phyloP scores from a whole-genome alignment of 2,888 invertebrate species.

The Cheilosia pagana region DNA sequence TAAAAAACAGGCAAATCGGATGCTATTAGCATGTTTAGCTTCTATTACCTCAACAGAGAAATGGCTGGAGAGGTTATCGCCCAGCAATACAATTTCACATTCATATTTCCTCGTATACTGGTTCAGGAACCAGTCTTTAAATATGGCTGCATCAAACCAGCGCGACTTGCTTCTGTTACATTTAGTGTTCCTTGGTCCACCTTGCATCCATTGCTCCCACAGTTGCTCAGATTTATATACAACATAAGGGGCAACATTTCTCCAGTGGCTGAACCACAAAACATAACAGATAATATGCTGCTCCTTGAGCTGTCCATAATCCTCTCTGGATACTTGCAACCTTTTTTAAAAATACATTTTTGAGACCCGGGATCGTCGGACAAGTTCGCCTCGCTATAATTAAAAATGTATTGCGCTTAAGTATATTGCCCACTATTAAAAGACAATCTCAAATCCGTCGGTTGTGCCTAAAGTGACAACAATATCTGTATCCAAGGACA shows the following conservation, averaged over 20 bases:
- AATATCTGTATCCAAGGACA: too few species aligned
- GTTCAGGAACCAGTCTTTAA: conserved; percentile 16
- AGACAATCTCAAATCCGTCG: neutral
- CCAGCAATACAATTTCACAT: conserved; percentile 4
- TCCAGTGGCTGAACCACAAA: neutral
- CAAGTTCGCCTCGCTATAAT: neutral
- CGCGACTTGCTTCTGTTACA: conserved; percentile 8
- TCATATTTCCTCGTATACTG: neutral
- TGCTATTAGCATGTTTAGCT: neutral
- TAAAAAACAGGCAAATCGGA: neutral
- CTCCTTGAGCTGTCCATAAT: neutral
- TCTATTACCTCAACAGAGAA: conserved; percentile 8
- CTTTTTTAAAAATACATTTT: conserved; percentile 2
- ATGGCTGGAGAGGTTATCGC: conserved; percentile 6
- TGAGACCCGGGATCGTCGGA: conserved; percentile 1
- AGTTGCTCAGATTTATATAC: neutral
- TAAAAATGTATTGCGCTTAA: neutral
- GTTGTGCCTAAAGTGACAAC: too few species aligned
- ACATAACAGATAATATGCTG: neutral
- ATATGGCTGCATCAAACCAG: conserved; percentile 6
- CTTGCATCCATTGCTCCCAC: conserved; percentile 1
- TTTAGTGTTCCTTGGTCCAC: too few species aligned
- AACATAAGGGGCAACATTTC: neutral
- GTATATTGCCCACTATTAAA: neutral
- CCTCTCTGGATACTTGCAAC: neutral